Evolutionary conservation across 2,113 vertebrate species (phyloP), one percentile per base, ranked within the genome.

Genomic region (Epinephelus cyanopodus): DNA sequence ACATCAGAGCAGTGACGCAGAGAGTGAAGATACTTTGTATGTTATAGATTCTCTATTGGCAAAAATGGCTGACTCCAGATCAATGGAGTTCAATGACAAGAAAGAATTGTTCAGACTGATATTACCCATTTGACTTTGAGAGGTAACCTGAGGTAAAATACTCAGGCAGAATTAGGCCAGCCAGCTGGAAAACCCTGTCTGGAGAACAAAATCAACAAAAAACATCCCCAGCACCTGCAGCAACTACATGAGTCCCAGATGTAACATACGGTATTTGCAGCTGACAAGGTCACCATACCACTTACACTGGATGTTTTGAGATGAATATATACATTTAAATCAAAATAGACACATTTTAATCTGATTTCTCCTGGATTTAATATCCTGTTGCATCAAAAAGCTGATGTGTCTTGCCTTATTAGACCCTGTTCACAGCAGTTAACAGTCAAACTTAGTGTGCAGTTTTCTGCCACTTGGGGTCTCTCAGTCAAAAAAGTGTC

Each of bases 141-240:
- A 68, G 79, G 33, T 66, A 45, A 78, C 1, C 5, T 62, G 68
- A 83, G 83, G 77, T 60, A 8, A 57, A n/a, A 45, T 5, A 15
- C 72, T 53, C 2, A 29, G 82, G 82, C 77, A 85, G 77, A 91
- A 61, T 77, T 58, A 63, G 90, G 87, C 8, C 87, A 84, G 54
- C 68, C 87, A 82, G 85, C 83, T 88, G 83, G 83, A 83, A 88
- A 84, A 84, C 21, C 81, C 74, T 66, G 77, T 56, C 14, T 11
- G 23, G 18, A 71, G 74, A 78, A 33, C 60, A 42, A n/a, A 79
- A 21, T 25, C 42, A 48, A 54, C 25, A 27, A 19, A 14, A 65
- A 67, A 58, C 68, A 0, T 53, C 52, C 61, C 53, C 61, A 33
- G 18, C 86, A 82, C 62, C 88, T 90, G 88, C 73, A 71, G 70